Evolutionary conservation across 2,888 invertebrate species (phyloP).

Genomic region (Scrobipalpa costella): DNA sequence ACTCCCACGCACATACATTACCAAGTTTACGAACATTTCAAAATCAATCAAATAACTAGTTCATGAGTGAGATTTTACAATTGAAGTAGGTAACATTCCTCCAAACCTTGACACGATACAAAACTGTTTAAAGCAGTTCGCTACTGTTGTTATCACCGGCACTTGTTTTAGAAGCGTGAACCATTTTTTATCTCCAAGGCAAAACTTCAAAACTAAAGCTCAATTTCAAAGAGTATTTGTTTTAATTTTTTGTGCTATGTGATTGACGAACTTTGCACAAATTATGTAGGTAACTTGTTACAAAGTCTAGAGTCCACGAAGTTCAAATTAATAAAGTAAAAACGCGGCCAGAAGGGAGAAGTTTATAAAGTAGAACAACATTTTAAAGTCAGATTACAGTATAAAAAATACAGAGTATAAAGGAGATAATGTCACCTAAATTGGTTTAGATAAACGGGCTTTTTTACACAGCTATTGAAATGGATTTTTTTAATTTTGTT

Average conservation of each 20-base stretch:
- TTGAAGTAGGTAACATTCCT: too few relatives aligned
- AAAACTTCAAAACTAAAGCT: not conserved
- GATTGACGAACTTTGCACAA: not conserved
- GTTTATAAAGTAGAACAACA: constrained; percentile 1
- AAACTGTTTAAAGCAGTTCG: too few relatives aligned
- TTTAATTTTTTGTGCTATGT: not conserved
- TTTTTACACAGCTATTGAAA: too few relatives aligned
- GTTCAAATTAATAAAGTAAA: constrained; percentile 1
- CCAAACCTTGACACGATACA: too few relatives aligned
- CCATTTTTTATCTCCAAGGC: not conserved
- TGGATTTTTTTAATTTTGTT: too few relatives aligned
- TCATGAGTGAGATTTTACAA: too few relatives aligned
- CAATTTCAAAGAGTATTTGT: not conserved
- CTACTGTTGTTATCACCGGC: too few relatives aligned
- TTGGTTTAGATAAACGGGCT: too few relatives aligned
- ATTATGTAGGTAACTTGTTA: not conserved
- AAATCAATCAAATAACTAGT: too few relatives aligned
- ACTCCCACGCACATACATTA: too few relatives aligned
- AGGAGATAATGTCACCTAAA: not conserved
- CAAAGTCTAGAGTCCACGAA: not conserved
- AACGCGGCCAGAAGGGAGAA: not conserved
- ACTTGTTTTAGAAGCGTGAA: too few relatives aligned
- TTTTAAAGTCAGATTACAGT: not conserved
- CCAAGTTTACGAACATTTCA: too few relatives aligned
- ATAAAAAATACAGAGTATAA: not conserved